Conservation (phyloP, 2,888 invertebrate species). For the Desoria tigrina region DNA sequence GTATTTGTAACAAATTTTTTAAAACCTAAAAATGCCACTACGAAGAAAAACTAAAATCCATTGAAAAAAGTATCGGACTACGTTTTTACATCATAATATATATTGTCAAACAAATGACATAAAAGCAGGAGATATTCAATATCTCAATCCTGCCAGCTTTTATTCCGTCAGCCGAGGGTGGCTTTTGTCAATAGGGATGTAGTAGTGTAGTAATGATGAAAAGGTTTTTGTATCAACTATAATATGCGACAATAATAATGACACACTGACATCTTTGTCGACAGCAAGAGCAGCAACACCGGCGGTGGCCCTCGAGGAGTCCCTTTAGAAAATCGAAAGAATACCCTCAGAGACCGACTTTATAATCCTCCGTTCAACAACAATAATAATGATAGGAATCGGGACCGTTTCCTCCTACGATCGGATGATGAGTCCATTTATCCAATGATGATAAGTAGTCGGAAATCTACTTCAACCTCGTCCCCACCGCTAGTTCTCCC, state of each 20-base stretch:
- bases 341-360: conserved; percentile 12
- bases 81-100: too few relatives aligned
- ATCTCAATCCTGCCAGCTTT: too few relatives aligned
- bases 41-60: too few relatives aligned
- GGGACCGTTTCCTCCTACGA: conserved; percentile 11
- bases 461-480: neutral
- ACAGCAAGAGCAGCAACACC: conserved; percentile 11
- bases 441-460: neutral
- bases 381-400: conserved; percentile 33
- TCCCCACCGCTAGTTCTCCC: neutral
- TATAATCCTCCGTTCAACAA: neutral
- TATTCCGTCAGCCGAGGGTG: too few relatives aligned
- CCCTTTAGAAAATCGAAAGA: neutral
- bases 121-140: too few relatives aligned
- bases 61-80: too few relatives aligned
- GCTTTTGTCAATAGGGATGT: too few relatives aligned
- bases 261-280: conserved; percentile 10
- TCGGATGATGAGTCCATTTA: conserved; percentile 2
- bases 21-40: too few relatives aligned
- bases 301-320: neutral
- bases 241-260: conserved; percentile 1
- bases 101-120: too few relatives aligned
- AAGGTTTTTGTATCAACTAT: neutral
- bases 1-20: too few relatives aligned
- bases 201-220: neutral